A percentile compares a stretch with the other conserved stretches of the same genome.
phyloP scores from a whole-genome alignment of 2,888 invertebrate species.

The Hylaea fasciaria region DNA sequence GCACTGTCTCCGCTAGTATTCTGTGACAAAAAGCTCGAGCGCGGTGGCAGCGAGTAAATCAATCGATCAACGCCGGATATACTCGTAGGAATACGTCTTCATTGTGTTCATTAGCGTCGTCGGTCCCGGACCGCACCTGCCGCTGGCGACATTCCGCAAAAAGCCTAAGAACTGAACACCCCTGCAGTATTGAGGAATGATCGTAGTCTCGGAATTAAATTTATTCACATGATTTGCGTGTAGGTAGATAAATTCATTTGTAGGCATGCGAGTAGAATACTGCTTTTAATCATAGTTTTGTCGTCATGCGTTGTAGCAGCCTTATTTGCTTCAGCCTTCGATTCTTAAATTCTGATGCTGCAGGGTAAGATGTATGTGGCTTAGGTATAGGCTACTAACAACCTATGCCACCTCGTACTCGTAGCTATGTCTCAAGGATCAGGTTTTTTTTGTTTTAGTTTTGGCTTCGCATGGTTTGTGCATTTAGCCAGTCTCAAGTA shows the following conservation, averaged over 20 bases:
- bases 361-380: too few relatives aligned
- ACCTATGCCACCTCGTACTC: too few relatives aligned
- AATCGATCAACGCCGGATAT: constrained; percentile 85
- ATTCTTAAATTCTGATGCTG: too few relatives aligned
- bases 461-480: too few relatives aligned
- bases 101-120: constrained; percentile 84
- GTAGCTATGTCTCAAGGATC: too few relatives aligned
- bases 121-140: constrained; percentile 72
- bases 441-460: too few relatives aligned
- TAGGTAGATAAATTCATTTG: constrained; percentile 5
- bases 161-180: constrained; percentile 64
- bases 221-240: constrained; percentile 35
- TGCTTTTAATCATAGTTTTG: background rate
- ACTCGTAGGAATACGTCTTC: constrained; percentile 82
- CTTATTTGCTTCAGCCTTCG: too few relatives aligned
- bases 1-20: constrained; percentile 18
- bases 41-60: constrained; percentile 84
- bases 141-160: constrained; percentile 76
- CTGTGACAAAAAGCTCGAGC: constrained; percentile 72
- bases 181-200: constrained; percentile 46
- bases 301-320: background rate
- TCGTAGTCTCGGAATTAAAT: constrained; percentile 34
- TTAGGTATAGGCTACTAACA: too few relatives aligned
- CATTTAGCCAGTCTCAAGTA: too few relatives aligned
- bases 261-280: background rate